These are phyloP conservation scores for Himalopsyche phryganea DNA, from an alignment of 1,140 invertebrate genomes.

Conservation along the genomic window DNA sequence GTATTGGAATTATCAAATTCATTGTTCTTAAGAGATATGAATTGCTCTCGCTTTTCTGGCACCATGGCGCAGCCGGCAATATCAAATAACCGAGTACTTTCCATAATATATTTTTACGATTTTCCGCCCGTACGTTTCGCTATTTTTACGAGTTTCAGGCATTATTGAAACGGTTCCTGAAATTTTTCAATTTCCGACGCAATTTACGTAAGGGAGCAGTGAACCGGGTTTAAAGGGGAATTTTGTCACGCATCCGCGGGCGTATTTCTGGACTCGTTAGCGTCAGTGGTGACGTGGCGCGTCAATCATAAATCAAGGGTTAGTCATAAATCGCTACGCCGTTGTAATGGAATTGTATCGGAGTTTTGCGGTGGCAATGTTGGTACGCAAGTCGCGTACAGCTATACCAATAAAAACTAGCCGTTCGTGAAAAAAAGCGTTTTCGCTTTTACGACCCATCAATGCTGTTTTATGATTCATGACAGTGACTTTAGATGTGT, in stretches of 20 bases:
- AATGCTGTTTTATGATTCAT: slow-evolving; percentile 16
- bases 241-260: slow-evolving; percentile 2
- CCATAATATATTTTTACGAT: slow-evolving; percentile 25
- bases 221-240: neutral
- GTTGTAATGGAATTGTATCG: slow-evolving; percentile 26
- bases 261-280: slow-evolving; percentile 22
- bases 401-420: slow-evolving; percentile 2
- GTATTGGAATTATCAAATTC: too few relatives aligned
- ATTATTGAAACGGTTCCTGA: slow-evolving; percentile 25
- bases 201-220: slow-evolving; percentile 9
- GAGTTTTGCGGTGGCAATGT: neutral
- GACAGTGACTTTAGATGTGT: neutral
- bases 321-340: slow-evolving; percentile 15
- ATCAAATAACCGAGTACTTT: slow-evolving; percentile 5
- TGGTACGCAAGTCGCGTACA: neutral
- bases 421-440: slow-evolving; percentile 1
- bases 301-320: slow-evolving; percentile 30
- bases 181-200: slow-evolving; percentile 30
- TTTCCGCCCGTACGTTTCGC: slow-evolving; percentile 20
- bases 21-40: too few relatives aligned
- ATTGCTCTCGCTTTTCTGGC: too few relatives aligned
- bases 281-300: slow-evolving; percentile 16
- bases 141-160: slow-evolving; percentile 29
- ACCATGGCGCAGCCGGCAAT: too few relatives aligned
- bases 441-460: slow-evolving; percentile 7